phyloP scores from a whole-genome alignment of 2,113 vertebrate genomes.

The Chaetodon trifascialis region DNA sequence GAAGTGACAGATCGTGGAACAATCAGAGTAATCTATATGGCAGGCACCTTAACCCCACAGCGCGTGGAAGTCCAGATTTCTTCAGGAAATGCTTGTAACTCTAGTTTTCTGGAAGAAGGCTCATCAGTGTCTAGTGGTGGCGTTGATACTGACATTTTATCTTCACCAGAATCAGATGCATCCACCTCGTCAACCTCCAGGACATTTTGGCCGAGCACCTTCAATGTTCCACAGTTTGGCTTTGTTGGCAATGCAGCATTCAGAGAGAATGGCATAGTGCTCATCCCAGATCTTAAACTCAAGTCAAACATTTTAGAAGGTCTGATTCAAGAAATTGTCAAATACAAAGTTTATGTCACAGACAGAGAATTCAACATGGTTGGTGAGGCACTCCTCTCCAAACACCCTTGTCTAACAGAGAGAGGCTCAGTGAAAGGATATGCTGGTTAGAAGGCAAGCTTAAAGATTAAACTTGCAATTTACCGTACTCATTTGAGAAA shows the following conservation, averaged over 20 bases:
- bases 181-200: not conserved
- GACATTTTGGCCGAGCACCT: not conserved
- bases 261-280: not conserved
- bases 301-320: not conserved
- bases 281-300: conserved; percentile 15
- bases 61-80: too few relatives aligned
- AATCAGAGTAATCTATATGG: not conserved
- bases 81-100: too few relatives aligned
- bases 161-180: conserved; percentile 5
- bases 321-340: conserved; percentile 1
- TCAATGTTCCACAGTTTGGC: not conserved
- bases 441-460: conserved; percentile 47
- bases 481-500: conserved; percentile 55
- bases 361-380: conserved; percentile 25
- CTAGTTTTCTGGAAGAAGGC: not conserved
- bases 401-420: conserved; percentile 42
- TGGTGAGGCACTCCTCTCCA: conserved; percentile 41
- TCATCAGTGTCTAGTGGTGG: conserved; percentile 1
- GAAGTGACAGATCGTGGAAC: not conserved
- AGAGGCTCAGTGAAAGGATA: conserved; percentile 41
- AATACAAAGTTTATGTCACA: conserved; percentile 34
- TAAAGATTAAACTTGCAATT: conserved; percentile 53
- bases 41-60: not conserved
- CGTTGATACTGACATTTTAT: conserved; percentile 2
- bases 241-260: not conserved